Evolutionary conservation across 37 sponge, comb jelly and placozoan genomes (phyloP).

Genomic region (Chondrosia reniformis): DNA sequence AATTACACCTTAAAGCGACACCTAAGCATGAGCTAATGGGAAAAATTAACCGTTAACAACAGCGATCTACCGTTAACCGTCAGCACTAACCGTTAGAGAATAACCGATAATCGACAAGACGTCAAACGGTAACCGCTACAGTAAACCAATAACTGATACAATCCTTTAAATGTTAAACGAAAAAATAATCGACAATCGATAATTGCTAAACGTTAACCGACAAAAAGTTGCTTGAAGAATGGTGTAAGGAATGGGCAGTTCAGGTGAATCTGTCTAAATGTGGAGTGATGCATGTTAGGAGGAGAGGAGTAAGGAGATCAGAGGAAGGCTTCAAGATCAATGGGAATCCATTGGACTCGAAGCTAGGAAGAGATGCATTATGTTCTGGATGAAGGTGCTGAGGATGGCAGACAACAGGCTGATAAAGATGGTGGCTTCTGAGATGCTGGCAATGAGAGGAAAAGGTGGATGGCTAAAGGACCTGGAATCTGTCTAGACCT

Average conservation of each 20-base stretch:
- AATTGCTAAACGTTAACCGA: too few relatives aligned
- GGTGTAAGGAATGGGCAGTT: not conserved
- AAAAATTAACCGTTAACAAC: too few relatives aligned
- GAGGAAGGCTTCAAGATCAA: not conserved
- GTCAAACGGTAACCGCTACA: too few relatives aligned
- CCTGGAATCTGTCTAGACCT: not conserved
- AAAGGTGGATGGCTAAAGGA: not conserved
- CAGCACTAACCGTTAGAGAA: too few relatives aligned
- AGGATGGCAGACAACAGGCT: not conserved
- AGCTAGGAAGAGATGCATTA: not conserved
- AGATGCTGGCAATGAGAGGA: not conserved
- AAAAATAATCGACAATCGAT: too few relatives aligned
- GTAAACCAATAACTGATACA: too few relatives aligned
- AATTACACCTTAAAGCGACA: too few relatives aligned
- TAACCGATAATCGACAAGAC: too few relatives aligned
- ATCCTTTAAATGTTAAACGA: too few relatives aligned
- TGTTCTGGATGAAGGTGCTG: not conserved
- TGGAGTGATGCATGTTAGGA: not conserved
- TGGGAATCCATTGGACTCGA: not conserved
- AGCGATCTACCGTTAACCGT: too few relatives aligned
- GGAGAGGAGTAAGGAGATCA: not conserved
- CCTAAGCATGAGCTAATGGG: too few relatives aligned
- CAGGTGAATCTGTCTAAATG: not conserved
- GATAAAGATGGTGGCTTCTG: not conserved
- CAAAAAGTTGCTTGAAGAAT: not conserved